A percentile compares a stretch with the other conserved stretches of the same genome.
Evolutionary conservation across 2,113 vertebrate genomes (phyloP).

Genomic region (Panthera leo): DNA sequence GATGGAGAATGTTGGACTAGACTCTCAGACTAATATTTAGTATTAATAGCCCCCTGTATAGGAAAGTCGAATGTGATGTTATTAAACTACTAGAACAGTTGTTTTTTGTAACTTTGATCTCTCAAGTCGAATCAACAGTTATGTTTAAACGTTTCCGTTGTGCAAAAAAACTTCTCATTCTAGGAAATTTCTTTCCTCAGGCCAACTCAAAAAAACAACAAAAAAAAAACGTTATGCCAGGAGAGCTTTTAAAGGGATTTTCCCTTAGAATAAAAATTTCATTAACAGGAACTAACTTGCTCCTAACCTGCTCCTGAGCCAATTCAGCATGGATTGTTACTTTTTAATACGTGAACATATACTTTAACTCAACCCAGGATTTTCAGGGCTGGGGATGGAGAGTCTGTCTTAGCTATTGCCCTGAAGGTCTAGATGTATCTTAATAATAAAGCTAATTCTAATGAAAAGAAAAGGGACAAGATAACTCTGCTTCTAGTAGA

Average conservation of each 20-base stretch:
- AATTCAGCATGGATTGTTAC: slow-evolving; percentile 16
- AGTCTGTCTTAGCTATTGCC: neutral
- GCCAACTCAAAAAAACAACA: neutral
- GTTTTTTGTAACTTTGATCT: slow-evolving; percentile 40
- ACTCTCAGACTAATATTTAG: neutral
- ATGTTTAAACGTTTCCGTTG: slow-evolving; percentile 31
- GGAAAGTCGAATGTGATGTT: neutral
- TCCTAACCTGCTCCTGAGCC: slow-evolving; percentile 46
- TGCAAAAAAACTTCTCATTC: neutral
- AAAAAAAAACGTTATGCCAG: neutral
- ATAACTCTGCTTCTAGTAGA: slow-evolving; percentile 39
- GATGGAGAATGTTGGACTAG: neutral
- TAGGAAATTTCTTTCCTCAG: slow-evolving; percentile 33
- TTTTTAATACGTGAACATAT: slow-evolving; percentile 53
- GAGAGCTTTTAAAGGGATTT: neutral
- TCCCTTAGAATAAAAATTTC: slow-evolving; percentile 45
- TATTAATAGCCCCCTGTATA: neutral
- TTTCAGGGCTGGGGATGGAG: neutral
- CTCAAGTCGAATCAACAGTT: neutral
- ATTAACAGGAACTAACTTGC: slow-evolving; percentile 60
- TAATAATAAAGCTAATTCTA: slow-evolving; percentile 48
- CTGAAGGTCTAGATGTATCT: slow-evolving; percentile 14
- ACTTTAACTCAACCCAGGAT: neutral
- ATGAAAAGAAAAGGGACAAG: neutral
- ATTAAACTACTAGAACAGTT: neutral